Percentiles rank a stretch among this genome's conserved stretches.
Conservation (phyloP, 2,888 invertebrate species). For the Callimorpha dominula region DNA sequence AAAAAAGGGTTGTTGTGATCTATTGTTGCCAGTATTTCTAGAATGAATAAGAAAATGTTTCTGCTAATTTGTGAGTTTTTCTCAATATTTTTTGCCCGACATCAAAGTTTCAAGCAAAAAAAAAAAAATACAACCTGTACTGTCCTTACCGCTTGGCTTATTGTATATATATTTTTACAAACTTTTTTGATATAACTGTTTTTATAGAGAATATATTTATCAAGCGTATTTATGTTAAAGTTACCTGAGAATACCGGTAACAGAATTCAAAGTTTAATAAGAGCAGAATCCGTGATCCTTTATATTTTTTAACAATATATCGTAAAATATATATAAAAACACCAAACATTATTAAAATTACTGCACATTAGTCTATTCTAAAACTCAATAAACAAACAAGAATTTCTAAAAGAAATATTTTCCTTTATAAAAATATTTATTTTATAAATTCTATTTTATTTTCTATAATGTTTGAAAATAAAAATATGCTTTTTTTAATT, state of each 20-base stretch:
- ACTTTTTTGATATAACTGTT: neutral
- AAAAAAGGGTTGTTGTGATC: conserved; percentile 60
- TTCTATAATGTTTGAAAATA: too few species aligned
- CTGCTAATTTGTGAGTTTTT: conserved; percentile 61
- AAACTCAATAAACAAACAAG: too few species aligned
- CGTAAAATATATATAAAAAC: neutral
- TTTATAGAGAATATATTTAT: neutral
- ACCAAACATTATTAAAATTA: neutral
- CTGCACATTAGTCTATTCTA: too few species aligned
- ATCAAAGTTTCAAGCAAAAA: conserved; percentile 33
- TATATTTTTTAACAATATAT: neutral
- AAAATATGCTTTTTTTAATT: too few species aligned
- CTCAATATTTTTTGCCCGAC: conserved; percentile 42
- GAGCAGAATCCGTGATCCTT: neutral
- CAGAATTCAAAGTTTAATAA: neutral
- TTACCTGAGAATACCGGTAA: neutral
- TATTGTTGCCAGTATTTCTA: conserved; percentile 46
- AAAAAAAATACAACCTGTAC: conserved; percentile 22
- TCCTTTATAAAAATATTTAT: too few species aligned
- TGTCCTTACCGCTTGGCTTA: neutral
- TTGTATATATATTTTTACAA: neutral
- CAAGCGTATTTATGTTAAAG: neutral
- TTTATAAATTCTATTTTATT: too few species aligned
- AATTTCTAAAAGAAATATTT: too few species aligned
- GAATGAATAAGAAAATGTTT: conserved; percentile 51